A percentile compares a stretch with the other conserved stretches of the same genome.
These are phyloP conservation scores for Tadarida brasiliensis DNA, from an alignment of 2,797 vertebrate species.

Conservation along the genomic window DNA sequence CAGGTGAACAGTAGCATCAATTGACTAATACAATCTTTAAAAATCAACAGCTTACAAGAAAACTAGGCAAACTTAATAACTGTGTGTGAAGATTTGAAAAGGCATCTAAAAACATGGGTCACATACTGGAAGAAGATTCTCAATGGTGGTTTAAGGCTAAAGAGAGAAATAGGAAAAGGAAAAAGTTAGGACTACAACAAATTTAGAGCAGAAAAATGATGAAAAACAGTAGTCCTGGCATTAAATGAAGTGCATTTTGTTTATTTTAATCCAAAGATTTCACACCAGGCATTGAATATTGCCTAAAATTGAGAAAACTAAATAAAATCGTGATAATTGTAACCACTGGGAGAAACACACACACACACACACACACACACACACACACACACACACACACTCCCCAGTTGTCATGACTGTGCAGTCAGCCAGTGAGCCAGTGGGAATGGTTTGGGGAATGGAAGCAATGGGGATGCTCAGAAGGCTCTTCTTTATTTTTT, in stretches of 20 bases:
- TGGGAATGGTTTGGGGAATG: not conserved
- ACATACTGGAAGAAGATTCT: not conserved
- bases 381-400: not conserved
- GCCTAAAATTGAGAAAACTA: not conserved
- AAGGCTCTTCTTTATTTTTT: not conserved
- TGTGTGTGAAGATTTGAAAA: not conserved
- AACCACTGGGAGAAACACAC: not conserved
- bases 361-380: not conserved
- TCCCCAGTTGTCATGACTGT: not conserved
- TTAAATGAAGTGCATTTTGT: not conserved
- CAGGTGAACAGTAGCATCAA: not conserved
- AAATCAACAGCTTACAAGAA: not conserved
- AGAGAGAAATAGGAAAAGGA: not conserved
- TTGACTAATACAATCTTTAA: not conserved
- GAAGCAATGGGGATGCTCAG: fast-evolving
- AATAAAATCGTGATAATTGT: not conserved
- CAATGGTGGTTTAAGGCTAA: not conserved
- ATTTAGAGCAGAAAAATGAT: not conserved
- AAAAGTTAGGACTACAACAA: not conserved
- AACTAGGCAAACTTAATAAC: not conserved
- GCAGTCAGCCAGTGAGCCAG: not conserved
- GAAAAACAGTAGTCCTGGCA: not conserved
- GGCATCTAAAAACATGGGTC: not conserved
- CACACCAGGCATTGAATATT: not conserved
- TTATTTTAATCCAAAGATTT: not conserved